Base-by-base conservation (phyloP, 2,113 vertebrate genomes). In the Solea solea region DNA sequence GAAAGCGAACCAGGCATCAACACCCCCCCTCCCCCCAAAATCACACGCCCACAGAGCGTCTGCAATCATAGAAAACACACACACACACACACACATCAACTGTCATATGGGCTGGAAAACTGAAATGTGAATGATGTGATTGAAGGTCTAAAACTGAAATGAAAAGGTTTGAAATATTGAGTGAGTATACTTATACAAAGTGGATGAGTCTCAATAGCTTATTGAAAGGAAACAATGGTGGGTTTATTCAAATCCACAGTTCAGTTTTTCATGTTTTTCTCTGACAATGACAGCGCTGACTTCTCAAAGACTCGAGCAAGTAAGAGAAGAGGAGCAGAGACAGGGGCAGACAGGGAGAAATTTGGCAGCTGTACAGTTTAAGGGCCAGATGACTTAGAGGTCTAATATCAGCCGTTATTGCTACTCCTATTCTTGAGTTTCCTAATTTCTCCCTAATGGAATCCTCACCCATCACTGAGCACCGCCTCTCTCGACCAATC, bases 391-490 rank as follows among this genome's bases (percentile, higher is more conserved):
- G 86, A 90, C 89, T 92, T 88, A 90, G 62, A 85, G 77, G 72
- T 82, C 80, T 89, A 89, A 90, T 90, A 92, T 89, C 81, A 89
- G 83, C 82, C 86, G 60, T 90, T 90, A 88, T 84, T 82, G 80
- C 90, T 72, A 75, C 80, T 82, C 81, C 81, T 86, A 76, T 91
- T 90, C 88, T 89, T 74, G 76, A 86, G 75, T 86, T 88, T 80
- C 69, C 70, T 90, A 84, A 88, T 89, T 88, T 88, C 48, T 21
- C 71, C 67, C 74, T 90, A 90, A 91, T 88, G 86, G 84, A 89
- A 85, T 87, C 80, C 84, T 84, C 74, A 80, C 78, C 84, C 88
- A 89, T 92, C 86, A 86, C 65, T 83, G 83, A 86, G 78, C 77
- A 82, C 66, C 80, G 74, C 79, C 68, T 71, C 80, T 86, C 76